Conservation (phyloP, 2,797 vertebrate species). For the Trachops cirrhosus region DNA sequence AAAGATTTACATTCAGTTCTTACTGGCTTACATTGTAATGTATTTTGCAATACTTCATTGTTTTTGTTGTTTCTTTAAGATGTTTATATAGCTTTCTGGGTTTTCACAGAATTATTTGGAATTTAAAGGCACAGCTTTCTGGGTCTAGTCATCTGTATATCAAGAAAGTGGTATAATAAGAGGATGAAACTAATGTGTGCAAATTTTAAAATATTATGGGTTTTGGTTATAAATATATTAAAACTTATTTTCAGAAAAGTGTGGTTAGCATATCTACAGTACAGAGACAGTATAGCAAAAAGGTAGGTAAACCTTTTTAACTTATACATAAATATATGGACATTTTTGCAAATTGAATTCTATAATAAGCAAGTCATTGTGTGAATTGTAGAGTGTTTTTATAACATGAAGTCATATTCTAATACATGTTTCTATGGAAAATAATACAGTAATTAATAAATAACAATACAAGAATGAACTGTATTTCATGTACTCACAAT, state of each 20-base stretch:
- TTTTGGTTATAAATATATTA: neutral
- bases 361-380: neutral
- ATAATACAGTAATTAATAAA: neutral
- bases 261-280: neutral
- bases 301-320: neutral
- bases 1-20: neutral
- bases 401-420: neutral
- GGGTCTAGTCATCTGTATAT: neutral
- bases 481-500: neutral
- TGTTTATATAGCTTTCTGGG: neutral
- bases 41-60: neutral
- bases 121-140: neutral
- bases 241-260: neutral
- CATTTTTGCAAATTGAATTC: neutral
- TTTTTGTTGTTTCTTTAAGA: neutral
- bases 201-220: neutral
- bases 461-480: neutral
- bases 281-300: neutral
- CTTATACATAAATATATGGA: neutral
- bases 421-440: neutral
- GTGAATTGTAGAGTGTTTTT: neutral
- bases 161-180: neutral
- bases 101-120: constrained; percentile 3
- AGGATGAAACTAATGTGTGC: neutral
- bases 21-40: neutral